Base-by-base conservation (phyloP, 2,888 invertebrate species). In the Ennomos fuscantarius region DNA sequence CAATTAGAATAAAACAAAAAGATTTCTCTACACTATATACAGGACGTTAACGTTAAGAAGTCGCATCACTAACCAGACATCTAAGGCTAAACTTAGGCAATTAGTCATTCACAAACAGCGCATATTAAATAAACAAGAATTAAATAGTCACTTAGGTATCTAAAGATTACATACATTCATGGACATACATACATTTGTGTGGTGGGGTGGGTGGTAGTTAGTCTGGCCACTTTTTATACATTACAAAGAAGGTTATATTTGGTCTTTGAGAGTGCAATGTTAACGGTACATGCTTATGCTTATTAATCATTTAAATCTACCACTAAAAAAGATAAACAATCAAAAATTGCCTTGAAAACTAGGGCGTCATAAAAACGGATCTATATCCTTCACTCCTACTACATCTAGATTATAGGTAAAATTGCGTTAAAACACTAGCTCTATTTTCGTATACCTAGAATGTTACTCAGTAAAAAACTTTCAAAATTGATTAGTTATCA, bases 11-110 rank as follows among this genome's bases (percentile, higher is more conserved):
- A 71, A 72, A 70, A 73, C 72, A 70, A 69, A 70, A 55, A 70
- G 66, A 74, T 54, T 47, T 57, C 56, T 68, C 56, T 68, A 68
- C 65, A 70, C 60, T 70, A 66, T 69, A 50, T 66, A 70, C 68
- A 70, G 58, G 50, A 41, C 53, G 60, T 59, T 61, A 59, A 58
- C 63, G 66, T 60, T 67, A 65, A 60, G 61, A 53, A 59, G 43
- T 48, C 11, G 51, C 76, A 75, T 87, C 85, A 88, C 87, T 87
- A 88, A 89, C 85, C 88, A 67, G 77, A 81, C 70, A 59, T 66
- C 75, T 85, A 84, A 76, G 70, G 65, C 82, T 87, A 88, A 73
- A 78, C 81, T 83, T 48, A 82, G 70, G 68, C 58, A 68, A 70
- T 68, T 69, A 73, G 66, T 59, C 60, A 51, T 50, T 55, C 51